Evolutionary conservation across 1,140 invertebrate genomes (phyloP).

Genomic region (Drosophila sproati): DNA sequence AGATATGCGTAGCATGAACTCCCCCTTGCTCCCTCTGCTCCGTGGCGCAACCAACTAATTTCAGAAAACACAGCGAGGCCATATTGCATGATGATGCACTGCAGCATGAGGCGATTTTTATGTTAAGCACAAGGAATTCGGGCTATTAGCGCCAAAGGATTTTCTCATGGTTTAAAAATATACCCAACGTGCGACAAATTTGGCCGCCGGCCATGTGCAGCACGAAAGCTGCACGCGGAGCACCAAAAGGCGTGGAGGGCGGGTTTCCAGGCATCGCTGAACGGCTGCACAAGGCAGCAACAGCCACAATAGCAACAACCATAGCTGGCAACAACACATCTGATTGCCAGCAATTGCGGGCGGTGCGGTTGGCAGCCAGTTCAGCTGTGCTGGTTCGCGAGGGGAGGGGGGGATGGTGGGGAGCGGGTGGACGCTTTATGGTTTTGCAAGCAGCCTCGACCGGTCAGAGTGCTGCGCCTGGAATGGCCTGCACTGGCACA

Average conservation of each 20-base stretch:
- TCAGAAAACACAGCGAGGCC: conserved; percentile 35
- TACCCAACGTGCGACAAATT: conserved; percentile 84
- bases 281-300: conserved; percentile 51
- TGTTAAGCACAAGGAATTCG: conserved; percentile 83
- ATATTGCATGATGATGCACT: conserved; percentile 72
- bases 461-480: conserved; percentile 62
- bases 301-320: conserved; percentile 32
- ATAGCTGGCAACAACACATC: conserved; percentile 42
- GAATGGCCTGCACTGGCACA: conserved; percentile 52
- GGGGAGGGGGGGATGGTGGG: neutral
- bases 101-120: conserved; percentile 80
- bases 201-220: conserved; percentile 78
- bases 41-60: conserved; percentile 53
- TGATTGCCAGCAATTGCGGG: conserved; percentile 69
- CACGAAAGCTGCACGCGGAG: conserved; percentile 80
- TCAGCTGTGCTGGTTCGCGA: conserved; percentile 25
- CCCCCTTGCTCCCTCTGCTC: neutral
- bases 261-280: conserved; percentile 24
- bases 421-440: conserved; percentile 58
- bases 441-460: conserved; percentile 41
- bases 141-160: conserved; percentile 84
- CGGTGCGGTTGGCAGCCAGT: conserved; percentile 62
- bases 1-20: conserved; percentile 7
- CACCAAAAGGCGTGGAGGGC: conserved; percentile 41
- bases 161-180: conserved; percentile 84